phyloP scores from a whole-genome alignment of 2,888 invertebrate species.

The Diploptera punctata region DNA sequence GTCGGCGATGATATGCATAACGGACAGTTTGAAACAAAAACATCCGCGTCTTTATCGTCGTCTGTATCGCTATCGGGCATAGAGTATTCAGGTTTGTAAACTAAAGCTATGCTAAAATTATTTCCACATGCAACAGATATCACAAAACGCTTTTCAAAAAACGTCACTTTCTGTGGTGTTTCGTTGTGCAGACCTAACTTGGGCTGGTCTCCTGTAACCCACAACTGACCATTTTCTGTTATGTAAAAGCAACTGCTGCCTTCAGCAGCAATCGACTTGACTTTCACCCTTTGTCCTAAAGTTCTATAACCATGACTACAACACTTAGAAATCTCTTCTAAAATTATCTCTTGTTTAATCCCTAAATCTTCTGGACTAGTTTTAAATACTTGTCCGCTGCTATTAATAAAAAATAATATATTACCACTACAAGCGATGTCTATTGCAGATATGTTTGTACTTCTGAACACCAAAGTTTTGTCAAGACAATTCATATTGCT shows the following conservation, averaged over 20 bases:
- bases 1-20: slow-evolving; percentile 65
- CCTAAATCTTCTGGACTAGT: slow-evolving; percentile 61
- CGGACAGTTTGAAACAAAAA: slow-evolving; percentile 70
- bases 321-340: slow-evolving; percentile 68
- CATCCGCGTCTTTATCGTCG: slow-evolving; percentile 66
- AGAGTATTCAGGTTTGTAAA: slow-evolving; percentile 63
- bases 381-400: slow-evolving; percentile 66
- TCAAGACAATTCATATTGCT: slow-evolving; percentile 51
- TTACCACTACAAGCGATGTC: slow-evolving; percentile 69
- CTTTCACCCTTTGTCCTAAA: slow-evolving; percentile 66
- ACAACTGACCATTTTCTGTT: slow-evolving; percentile 70
- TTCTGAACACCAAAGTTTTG: slow-evolving; percentile 37
- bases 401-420: slow-evolving; percentile 66
- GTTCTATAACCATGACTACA: slow-evolving; percentile 72
- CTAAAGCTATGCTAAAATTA: slow-evolving; percentile 77
- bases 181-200: slow-evolving; percentile 66
- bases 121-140: slow-evolving; percentile 75
- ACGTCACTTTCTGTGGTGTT: slow-evolving; percentile 67
- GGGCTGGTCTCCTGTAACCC: slow-evolving; percentile 73
- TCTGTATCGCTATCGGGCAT: slow-evolving; percentile 54
- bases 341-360: slow-evolving; percentile 64
- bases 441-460: slow-evolving; percentile 62
- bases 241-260: slow-evolving; percentile 69
- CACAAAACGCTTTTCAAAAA: slow-evolving; percentile 72
- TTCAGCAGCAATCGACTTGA: slow-evolving; percentile 66